A percentile compares a stretch with the other conserved stretches of the same genome.
These are phyloP conservation scores for Vidua macroura DNA, from an alignment of 2,113 vertebrate species.

Conservation along the genomic window DNA sequence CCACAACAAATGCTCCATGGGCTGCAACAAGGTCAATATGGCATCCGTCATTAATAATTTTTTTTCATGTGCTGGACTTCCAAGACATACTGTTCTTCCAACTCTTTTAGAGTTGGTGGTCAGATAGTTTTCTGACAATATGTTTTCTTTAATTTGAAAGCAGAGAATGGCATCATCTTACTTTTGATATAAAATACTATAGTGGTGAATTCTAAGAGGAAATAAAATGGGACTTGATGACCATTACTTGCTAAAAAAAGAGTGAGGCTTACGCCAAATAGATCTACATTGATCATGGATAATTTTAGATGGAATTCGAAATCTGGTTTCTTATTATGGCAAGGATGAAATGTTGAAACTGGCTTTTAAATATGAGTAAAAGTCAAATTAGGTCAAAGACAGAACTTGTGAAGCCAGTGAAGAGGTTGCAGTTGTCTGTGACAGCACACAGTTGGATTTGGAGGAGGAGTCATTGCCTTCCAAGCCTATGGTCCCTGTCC, in stretches of 20 bases:
- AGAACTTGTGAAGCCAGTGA: neutral
- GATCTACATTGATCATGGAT: neutral
- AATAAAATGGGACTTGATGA: neutral
- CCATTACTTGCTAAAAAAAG: neutral
- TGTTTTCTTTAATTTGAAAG: neutral
- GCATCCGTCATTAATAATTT: neutral
- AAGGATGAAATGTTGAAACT: neutral
- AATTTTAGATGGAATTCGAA: slow-evolving; percentile 20
- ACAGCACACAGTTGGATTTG: neutral
- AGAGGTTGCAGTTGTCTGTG: neutral
- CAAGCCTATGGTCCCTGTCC: neutral
- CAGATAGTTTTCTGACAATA: neutral
- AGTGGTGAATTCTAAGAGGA: neutral
- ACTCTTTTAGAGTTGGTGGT: neutral
- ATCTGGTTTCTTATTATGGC: neutral
- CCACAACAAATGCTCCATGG: neutral
- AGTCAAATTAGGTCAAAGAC: neutral
- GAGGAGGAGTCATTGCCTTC: neutral
- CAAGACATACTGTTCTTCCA: neutral
- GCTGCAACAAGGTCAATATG: neutral
- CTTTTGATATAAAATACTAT: neutral
- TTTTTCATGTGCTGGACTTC: neutral
- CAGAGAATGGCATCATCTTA: neutral
- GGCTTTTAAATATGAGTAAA: neutral
- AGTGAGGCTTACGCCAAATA: neutral